These are phyloP conservation scores for Tetraodon nigroviridis DNA, from an alignment of 2,113 vertebrate genomes.

Conservation along the genomic window DNA sequence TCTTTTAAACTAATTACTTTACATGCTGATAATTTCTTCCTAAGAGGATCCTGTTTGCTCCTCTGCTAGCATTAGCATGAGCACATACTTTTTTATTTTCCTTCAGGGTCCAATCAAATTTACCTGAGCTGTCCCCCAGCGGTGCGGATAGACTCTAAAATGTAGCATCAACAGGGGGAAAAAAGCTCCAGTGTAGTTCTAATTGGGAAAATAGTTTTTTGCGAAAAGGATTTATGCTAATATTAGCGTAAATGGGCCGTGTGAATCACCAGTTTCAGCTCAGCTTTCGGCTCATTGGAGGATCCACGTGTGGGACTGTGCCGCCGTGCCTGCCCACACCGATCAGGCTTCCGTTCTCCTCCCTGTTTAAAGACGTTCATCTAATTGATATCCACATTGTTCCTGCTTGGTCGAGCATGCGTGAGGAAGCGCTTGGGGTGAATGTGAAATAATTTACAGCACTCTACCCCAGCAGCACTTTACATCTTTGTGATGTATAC, in stretches of 20 bases:
- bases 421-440: conserved; percentile 28
- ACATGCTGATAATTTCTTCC: too few relatives aligned
- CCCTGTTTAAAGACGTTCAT: conserved; percentile 22
- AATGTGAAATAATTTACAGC: conserved; percentile 45
- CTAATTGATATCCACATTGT: conserved; percentile 60
- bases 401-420: conserved; percentile 53
- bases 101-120: too few relatives aligned
- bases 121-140: too few relatives aligned
- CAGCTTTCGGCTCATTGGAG: conserved; percentile 62
- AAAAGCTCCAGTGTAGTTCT: conserved; percentile 16
- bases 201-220: conserved; percentile 41
- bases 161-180: conserved; percentile 1
- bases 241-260: conserved; percentile 65
- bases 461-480: conserved; percentile 29
- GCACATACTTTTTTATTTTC: too few relatives aligned
- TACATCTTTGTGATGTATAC: conserved; percentile 39
- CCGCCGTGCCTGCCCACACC: conserved; percentile 17
- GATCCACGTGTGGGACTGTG: conserved; percentile 46
- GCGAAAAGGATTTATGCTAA: conserved; percentile 66
- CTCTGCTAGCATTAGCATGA: too few relatives aligned
- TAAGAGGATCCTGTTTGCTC: too few relatives aligned
- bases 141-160: too few relatives aligned
- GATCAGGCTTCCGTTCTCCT: conserved; percentile 11
- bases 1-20: too few relatives aligned
- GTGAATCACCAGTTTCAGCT: conserved; percentile 56